Percentiles rank a stretch among this genome's conserved stretches.
Evolutionary conservation across 2,113 vertebrate species (phyloP).

Genomic region (Amazona vittata): DNA sequence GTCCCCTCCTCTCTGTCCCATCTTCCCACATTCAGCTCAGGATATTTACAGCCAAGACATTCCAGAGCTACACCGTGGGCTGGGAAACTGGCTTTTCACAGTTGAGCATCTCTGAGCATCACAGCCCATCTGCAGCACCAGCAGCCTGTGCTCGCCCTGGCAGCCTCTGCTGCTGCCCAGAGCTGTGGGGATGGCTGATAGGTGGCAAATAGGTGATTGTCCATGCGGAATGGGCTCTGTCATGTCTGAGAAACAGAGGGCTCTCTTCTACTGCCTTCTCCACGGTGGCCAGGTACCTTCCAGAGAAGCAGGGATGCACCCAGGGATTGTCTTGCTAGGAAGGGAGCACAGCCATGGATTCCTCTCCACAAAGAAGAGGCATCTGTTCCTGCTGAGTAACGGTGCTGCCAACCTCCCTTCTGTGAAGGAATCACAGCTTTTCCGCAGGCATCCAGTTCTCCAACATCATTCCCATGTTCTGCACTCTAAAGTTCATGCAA

Average conservation of each 20-base stretch:
- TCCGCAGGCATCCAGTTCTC: neutral
- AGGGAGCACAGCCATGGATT: neutral
- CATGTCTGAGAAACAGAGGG: neutral
- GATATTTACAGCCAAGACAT: slow-evolving; percentile 22
- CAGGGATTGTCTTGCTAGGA: neutral
- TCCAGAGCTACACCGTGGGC: neutral
- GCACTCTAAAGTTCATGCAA: neutral
- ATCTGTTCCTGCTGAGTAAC: neutral
- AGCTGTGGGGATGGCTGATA: neutral
- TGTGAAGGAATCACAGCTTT: neutral
- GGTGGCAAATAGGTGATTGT: neutral
- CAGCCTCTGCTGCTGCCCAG: neutral
- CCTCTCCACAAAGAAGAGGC: neutral
- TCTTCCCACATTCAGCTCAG: slow-evolving; percentile 6
- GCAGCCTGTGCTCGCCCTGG: neutral
- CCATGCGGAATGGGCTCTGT: neutral
- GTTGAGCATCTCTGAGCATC: neutral
- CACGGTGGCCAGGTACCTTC: neutral
- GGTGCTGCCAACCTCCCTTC: neutral
- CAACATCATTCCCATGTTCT: neutral
- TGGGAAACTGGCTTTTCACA: neutral
- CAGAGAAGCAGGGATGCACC: neutral
- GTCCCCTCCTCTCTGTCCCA: neutral
- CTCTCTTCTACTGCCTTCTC: neutral
- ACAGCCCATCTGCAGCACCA: slow-evolving; percentile 21